These are phyloP conservation scores for Pandemis heparana DNA, from an alignment of 2,888 invertebrate species.

Conservation along the genomic window DNA sequence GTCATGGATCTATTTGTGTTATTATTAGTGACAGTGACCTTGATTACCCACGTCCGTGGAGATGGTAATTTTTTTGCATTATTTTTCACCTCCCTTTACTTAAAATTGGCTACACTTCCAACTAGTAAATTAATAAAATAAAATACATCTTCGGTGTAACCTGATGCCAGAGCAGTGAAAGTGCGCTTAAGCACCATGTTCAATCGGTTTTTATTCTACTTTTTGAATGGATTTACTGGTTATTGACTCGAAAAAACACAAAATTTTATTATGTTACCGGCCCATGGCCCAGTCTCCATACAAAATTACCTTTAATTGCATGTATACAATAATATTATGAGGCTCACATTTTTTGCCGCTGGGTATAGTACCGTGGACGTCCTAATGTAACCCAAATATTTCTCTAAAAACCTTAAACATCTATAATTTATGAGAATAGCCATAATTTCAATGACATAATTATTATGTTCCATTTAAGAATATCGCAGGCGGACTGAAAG, in stretches of 20 bases:
- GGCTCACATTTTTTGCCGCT: no score
- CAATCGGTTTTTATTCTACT: not conserved
- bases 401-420: no score
- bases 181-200: not conserved
- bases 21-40: slow-evolving; percentile 47
- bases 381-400: no score
- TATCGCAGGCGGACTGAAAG: no score
- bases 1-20: slow-evolving; percentile 49
- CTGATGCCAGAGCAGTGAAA: not conserved
- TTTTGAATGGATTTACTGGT: not conserved
- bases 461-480: no score
- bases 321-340: no score
- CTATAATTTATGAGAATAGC: no score
- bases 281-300: no score
- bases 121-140: not conserved
- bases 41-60: slow-evolving; percentile 46
- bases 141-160: no score
- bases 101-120: not conserved
- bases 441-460: no score
- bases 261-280: not conserved
- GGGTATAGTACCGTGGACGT: no score
- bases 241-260: not conserved
- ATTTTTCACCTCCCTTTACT: not conserved
- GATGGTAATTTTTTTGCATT: slow-evolving; percentile 46
- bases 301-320: no score